These are phyloP conservation scores for Drosophila sordidula DNA, from an alignment of 2,888 invertebrate species.

Conservation along the genomic window DNA sequence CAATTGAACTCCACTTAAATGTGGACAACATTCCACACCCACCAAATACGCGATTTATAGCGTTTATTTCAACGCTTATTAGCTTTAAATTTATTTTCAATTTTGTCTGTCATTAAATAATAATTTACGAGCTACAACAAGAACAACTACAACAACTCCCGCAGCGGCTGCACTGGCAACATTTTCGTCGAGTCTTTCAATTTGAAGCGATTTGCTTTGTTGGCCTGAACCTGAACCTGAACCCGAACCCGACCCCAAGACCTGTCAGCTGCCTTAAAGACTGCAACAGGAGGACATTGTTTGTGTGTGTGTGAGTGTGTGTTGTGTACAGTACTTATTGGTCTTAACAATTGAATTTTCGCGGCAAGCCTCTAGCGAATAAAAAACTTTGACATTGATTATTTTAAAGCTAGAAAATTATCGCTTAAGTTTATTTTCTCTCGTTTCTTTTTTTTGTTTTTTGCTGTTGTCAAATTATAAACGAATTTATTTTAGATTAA, in stretches of 20 bases:
- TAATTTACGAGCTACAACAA: slow-evolving; percentile 69
- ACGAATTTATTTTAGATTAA: slow-evolving; percentile 84
- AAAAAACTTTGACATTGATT: slow-evolving; percentile 60
- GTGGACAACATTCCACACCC: slow-evolving; percentile 11
- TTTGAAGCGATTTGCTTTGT: slow-evolving; percentile 67
- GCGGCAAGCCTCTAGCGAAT: slow-evolving; percentile 10
- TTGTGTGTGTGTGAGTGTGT: slow-evolving; percentile 11
- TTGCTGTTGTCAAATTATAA: slow-evolving; percentile 82
- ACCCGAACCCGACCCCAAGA: slow-evolving; percentile 30
- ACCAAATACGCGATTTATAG: slow-evolving; percentile 56
- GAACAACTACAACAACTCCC: slow-evolving; percentile 21
- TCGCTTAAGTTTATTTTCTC: slow-evolving; percentile 32
- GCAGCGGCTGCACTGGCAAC: slow-evolving; percentile 33
- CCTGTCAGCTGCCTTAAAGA: slow-evolving; percentile 28
- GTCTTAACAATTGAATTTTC: slow-evolving; percentile 38
- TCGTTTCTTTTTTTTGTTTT: slow-evolving; percentile 11
- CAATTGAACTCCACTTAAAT: slow-evolving; percentile 32
- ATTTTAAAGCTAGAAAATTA: slow-evolving; percentile 73
- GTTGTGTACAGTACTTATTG: slow-evolving; percentile 12
- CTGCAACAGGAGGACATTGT: slow-evolving; percentile 36
- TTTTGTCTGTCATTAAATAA: slow-evolving; percentile 77
- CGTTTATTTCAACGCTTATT: slow-evolving; percentile 69
- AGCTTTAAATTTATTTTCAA: slow-evolving; percentile 78
- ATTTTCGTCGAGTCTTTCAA: slow-evolving; percentile 48
- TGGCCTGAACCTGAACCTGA: slow-evolving; percentile 55